phyloP scores from a whole-genome alignment of 2,797 vertebrate genomes.

The Vespertilio murinus region DNA sequence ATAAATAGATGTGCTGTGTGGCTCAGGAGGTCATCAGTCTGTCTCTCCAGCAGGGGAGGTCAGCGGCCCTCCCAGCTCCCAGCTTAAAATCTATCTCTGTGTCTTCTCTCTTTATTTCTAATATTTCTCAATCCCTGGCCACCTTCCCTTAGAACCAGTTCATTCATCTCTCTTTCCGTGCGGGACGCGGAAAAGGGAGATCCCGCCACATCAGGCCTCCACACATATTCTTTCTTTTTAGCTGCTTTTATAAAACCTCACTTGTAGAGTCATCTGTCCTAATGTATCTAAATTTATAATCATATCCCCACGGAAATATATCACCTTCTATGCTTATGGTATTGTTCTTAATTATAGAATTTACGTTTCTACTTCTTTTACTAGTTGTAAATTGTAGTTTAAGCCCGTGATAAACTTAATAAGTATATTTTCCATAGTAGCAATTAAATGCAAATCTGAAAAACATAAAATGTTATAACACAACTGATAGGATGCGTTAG shows the following conservation, averaged over 20 bases:
- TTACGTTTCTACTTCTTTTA: background rate
- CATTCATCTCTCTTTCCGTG: too few relatives aligned
- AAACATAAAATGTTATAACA: background rate
- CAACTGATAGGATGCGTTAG: background rate
- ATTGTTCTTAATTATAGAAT: background rate
- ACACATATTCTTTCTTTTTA: background rate
- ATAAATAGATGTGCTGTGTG: too few relatives aligned
- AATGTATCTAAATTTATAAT: background rate
- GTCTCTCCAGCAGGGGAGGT: too few relatives aligned
- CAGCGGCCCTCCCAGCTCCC: too few relatives aligned
- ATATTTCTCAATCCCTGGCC: too few relatives aligned
- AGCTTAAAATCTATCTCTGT: too few relatives aligned
- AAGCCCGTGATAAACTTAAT: background rate
- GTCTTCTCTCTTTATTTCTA: too few relatives aligned
- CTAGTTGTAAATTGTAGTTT: background rate
- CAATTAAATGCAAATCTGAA: slow-evolving; percentile 25
- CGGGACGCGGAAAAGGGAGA: too few relatives aligned
- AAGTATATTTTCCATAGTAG: background rate
- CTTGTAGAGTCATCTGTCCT: background rate
- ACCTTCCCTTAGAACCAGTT: too few relatives aligned
- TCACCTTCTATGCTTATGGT: background rate
- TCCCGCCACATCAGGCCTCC: too few relatives aligned
- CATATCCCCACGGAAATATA: background rate
- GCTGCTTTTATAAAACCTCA: background rate
- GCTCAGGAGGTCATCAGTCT: too few relatives aligned